Evolutionary conservation across 2,113 vertebrate species (phyloP).

Genomic region (Lasiurus cinereus): DNA sequence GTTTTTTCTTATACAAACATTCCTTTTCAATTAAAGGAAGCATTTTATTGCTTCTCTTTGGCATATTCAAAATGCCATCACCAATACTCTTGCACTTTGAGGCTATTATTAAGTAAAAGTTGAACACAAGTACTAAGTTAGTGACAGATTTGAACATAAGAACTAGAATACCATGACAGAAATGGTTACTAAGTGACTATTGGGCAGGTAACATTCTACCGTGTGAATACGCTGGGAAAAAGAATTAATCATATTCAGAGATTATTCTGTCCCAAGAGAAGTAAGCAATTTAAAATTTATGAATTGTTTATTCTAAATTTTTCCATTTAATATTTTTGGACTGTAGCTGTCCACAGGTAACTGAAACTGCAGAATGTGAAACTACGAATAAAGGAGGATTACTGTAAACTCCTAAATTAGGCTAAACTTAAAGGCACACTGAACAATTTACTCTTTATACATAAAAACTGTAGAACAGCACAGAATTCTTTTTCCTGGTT

Average conservation of each 20-base stretch:
- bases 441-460: background rate
- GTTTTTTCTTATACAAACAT: background rate
- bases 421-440: slow-evolving; percentile 26
- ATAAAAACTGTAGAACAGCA: slow-evolving; percentile 19
- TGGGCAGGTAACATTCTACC: background rate
- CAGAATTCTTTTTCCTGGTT: background rate
- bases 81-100: background rate
- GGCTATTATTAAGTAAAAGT: background rate
- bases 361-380: background rate
- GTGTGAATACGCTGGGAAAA: background rate
- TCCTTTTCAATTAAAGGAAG: background rate
- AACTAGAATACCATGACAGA: background rate
- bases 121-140: background rate
- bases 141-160: background rate
- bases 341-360: background rate
- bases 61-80: background rate
- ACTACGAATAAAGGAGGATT: background rate
- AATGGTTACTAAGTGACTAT: background rate
- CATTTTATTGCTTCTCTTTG: background rate
- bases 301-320: background rate
- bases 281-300: background rate
- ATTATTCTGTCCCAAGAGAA: background rate
- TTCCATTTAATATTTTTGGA: background rate
- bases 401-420: background rate
- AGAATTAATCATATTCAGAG: background rate